Evolutionary conservation across 2,113 vertebrate genomes (phyloP).

Genomic region (Heloderma charlesbogerti): DNA sequence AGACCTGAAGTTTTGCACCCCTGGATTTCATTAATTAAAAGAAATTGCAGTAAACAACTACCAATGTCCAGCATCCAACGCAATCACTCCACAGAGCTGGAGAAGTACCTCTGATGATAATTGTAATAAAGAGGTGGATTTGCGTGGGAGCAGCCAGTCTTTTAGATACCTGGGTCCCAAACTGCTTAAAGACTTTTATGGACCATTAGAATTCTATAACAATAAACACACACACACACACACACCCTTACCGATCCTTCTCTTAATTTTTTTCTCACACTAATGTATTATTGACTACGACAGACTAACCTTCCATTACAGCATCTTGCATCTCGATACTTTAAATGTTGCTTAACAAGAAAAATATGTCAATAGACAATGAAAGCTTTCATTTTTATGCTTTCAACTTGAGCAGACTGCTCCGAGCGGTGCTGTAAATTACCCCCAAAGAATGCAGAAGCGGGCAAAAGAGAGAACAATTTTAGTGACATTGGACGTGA

Average conservation of each 20-base stretch:
- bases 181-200: not conserved
- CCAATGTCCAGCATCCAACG: too few relatives aligned
- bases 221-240: not conserved
- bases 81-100: not conserved
- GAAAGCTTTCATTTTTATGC: constrained; percentile 83
- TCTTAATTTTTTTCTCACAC: not conserved
- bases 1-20: too few relatives aligned
- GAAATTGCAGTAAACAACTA: too few relatives aligned
- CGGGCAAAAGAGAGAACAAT: constrained; percentile 74
- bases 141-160: not conserved
- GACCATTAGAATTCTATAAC: not conserved
- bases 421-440: constrained; percentile 68
- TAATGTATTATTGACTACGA: constrained; percentile 51
- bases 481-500: constrained; percentile 70
- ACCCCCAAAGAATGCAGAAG: constrained; percentile 83
- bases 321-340: constrained; percentile 76
- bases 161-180: not conserved
- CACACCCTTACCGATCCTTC: not conserved
- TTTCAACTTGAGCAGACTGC: constrained; percentile 77
- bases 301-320: constrained; percentile 80
- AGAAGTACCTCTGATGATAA: not conserved
- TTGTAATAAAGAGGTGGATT: not conserved
- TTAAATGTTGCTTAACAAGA: constrained; percentile 75
- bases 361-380: constrained; percentile 71
- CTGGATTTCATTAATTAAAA: too few relatives aligned